Percentiles rank a stretch among this genome's conserved stretches.
Conservation (phyloP, 2,113 vertebrate species). For the Syngnathus typhle region DNA sequence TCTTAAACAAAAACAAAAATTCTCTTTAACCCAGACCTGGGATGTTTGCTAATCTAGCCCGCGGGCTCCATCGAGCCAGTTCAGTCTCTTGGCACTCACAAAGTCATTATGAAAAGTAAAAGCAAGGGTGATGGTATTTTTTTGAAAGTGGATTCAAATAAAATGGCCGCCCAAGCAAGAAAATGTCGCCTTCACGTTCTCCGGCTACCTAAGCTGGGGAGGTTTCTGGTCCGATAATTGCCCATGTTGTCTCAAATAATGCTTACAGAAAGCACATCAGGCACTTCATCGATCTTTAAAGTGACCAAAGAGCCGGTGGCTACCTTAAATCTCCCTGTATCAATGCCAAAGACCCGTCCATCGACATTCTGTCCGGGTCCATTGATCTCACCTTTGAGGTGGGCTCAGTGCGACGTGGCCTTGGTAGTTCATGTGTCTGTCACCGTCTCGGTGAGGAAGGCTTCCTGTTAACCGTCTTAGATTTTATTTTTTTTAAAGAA, state of each 20-base stretch:
- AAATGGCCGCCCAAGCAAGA: too few species aligned
- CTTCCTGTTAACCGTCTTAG: neutral
- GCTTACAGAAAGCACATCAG: slow-evolving; percentile 1
- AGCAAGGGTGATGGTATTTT: neutral
- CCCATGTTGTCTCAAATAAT: neutral
- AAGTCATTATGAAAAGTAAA: neutral
- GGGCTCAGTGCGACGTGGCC: slow-evolving; percentile 21
- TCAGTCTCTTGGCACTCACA: neutral
- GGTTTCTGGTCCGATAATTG: neutral
- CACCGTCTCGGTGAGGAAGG: slow-evolving; percentile 16
- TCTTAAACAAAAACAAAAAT: neutral
- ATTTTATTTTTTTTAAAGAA: too few species aligned
- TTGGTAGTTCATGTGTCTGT: slow-evolving; percentile 20
- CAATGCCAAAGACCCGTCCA: slow-evolving; percentile 35
- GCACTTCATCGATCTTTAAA: slow-evolving; percentile 6
- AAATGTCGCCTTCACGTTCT: neutral
- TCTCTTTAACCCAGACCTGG: neutral
- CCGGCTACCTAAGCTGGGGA: neutral
- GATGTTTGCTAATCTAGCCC: neutral
- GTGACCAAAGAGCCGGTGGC: slow-evolving; percentile 11
- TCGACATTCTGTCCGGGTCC: slow-evolving; percentile 40
- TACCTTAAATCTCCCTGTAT: slow-evolving; percentile 20
- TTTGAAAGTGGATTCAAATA: neutral
- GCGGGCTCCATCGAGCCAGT: neutral
- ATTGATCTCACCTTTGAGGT: slow-evolving; percentile 40